Percentiles rank a stretch among this genome's conserved stretches.
Conservation (phyloP, 2,113 vertebrate genomes). For the Propithecus coquereli region DNA sequence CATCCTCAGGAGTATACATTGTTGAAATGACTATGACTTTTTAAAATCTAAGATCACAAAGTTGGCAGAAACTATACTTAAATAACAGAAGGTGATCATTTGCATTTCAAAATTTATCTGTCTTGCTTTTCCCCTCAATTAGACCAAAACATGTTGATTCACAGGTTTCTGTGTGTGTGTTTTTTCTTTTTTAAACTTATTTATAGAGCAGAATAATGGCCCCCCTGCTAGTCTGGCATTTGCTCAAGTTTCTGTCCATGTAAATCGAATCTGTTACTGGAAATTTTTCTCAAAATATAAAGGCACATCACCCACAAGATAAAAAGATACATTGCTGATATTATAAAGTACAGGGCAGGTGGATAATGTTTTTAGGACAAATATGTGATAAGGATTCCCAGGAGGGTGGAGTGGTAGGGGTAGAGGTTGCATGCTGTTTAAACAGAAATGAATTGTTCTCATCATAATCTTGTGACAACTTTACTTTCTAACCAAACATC, state of each 20-base stretch:
- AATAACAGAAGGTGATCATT: constrained; percentile 88
- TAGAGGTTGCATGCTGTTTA: constrained; percentile 69
- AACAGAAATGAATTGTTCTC: constrained; percentile 81
- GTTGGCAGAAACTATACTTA: constrained; percentile 76
- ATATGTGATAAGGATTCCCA: constrained; percentile 85
- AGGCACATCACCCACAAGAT: constrained; percentile 84
- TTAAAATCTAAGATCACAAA: constrained; percentile 79
- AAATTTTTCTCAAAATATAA: constrained; percentile 87
- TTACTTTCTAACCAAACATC: constrained; percentile 75
- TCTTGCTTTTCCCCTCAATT: constrained; percentile 85
- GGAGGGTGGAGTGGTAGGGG: constrained; percentile 75
- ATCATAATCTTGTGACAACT: constrained; percentile 81
- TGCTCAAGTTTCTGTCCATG: constrained; percentile 87
- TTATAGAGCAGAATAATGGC: constrained; percentile 88
- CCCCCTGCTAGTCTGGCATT: constrained; percentile 87
- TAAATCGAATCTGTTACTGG: constrained; percentile 87
- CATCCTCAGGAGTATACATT: neutral
- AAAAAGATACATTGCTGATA: constrained; percentile 82
- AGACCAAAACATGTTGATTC: constrained; percentile 89
- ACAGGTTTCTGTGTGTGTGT: constrained; percentile 82
- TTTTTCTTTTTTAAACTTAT: constrained; percentile 87
- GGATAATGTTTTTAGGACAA: constrained; percentile 83
- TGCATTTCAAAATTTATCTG: constrained; percentile 87
- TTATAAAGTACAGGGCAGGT: constrained; percentile 80
- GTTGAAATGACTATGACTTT: constrained; percentile 68